Evolutionary conservation across 2,113 vertebrate genomes (phyloP).

Genomic region (Stomatorhinus ivindoensis): DNA sequence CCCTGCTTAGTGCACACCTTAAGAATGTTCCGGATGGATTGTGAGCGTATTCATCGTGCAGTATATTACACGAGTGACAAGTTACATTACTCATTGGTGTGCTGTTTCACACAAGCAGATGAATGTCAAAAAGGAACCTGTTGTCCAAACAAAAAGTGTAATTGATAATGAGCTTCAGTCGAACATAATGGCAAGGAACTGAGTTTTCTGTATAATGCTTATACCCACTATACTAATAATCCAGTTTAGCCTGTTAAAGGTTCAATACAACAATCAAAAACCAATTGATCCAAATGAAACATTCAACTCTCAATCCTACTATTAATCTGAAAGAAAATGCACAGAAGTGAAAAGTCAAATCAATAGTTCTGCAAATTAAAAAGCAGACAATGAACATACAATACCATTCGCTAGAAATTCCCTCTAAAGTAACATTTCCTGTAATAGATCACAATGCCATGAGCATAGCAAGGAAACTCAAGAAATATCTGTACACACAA

Average conservation of each 20-base stretch:
- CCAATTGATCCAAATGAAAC: neutral
- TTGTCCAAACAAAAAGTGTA: conserved; percentile 36
- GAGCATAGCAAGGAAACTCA: neutral
- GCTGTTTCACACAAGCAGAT: conserved; percentile 82
- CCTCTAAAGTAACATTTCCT: neutral
- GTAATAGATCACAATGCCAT: neutral
- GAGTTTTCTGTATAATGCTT: conserved; percentile 1
- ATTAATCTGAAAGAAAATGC: neutral
- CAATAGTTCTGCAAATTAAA: neutral
- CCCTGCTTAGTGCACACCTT: conserved; percentile 83
- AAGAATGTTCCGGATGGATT: conserved; percentile 77
- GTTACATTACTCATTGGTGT: conserved; percentile 78
- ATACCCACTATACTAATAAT: neutral
- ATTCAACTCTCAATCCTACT: neutral
- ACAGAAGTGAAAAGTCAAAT: conserved; percentile 3
- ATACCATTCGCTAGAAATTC: neutral
- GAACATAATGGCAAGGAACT: neutral
- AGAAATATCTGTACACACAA: neutral
- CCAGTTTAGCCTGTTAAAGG: conserved; percentile 9
- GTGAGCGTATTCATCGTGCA: conserved; percentile 74
- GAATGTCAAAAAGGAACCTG: conserved; percentile 66
- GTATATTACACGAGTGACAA: conserved; percentile 81
- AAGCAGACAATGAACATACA: neutral
- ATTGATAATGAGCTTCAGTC: conserved; percentile 25
- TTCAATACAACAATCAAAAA: neutral